phyloP scores from a whole-genome alignment of 2,113 vertebrate genomes.

The Notechis scutatus region DNA sequence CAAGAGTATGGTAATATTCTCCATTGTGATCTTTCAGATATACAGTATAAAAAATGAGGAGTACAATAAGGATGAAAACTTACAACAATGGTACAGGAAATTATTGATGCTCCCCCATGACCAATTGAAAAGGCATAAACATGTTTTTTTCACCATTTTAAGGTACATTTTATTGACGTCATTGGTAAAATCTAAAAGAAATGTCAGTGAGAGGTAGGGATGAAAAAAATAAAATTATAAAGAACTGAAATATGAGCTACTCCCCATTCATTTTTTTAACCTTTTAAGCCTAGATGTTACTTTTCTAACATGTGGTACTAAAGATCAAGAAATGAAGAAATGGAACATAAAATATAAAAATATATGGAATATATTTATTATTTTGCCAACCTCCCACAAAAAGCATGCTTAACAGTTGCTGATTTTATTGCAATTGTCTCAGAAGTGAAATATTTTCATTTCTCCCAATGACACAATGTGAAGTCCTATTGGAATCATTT shows the following conservation, averaged over 20 bases:
- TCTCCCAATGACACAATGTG: neutral
- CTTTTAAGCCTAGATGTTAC: neutral
- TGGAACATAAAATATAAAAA: neutral
- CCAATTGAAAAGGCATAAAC: neutral
- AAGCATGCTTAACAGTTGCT: neutral
- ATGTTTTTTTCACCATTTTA: constrained; percentile 4
- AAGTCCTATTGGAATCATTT: neutral
- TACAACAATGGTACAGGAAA: constrained; percentile 41
- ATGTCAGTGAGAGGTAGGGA: neutral
- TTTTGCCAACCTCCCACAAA: neutral
- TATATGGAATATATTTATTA: neutral
- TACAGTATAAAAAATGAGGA: neutral
- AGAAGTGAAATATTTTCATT: neutral
- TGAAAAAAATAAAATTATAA: neutral
- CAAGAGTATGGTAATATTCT: neutral
- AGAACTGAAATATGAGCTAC: neutral
- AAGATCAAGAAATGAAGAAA: neutral
- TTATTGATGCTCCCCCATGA: constrained; percentile 52
- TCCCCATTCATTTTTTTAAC: neutral
- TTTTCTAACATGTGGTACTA: neutral
- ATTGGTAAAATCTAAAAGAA: neutral
- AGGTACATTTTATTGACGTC: rapidly evolving
- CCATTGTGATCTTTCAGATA: neutral
- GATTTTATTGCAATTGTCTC: neutral
- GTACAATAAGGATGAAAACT: neutral